phyloP scores from a whole-genome alignment of 2,797 vertebrate genomes.

The Gouania willdenowi region DNA sequence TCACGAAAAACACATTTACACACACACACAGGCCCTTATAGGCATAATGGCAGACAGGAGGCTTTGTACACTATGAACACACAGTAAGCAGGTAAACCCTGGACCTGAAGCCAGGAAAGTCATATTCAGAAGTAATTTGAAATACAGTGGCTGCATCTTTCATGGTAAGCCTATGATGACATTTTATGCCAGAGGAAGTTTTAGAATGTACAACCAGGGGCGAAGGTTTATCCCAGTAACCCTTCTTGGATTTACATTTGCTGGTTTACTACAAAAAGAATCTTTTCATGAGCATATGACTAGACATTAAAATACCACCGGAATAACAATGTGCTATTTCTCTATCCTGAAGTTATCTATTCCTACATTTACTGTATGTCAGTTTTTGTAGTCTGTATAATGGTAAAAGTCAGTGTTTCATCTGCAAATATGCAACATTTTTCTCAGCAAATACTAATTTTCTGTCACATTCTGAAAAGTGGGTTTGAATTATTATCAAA shows the following conservation, averaged over 20 bases:
- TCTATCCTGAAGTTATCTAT: background rate
- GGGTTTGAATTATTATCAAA: background rate
- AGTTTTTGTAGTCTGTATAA: too few relatives aligned
- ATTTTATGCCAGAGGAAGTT: constrained; percentile 1
- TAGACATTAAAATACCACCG: background rate
- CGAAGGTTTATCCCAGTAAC: background rate
- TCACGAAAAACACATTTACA: constrained; percentile 23
- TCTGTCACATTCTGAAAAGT: constrained; percentile 2
- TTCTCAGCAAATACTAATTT: background rate
- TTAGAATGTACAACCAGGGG: constrained; percentile 1
- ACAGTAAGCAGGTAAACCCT: constrained; percentile 30
- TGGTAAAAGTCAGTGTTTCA: background rate
- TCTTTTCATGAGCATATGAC: background rate
- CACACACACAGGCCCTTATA: too few relatives aligned
- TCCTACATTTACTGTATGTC: too few relatives aligned
- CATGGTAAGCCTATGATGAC: constrained; percentile 4
- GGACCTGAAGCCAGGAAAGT: constrained; percentile 22
- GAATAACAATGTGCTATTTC: background rate
- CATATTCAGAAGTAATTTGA: background rate
- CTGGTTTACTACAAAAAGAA: background rate
- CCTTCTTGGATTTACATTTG: background rate
- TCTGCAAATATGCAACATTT: background rate
- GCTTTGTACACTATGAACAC: constrained; percentile 25
- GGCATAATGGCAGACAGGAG: too few relatives aligned
- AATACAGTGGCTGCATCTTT: background rate